Percentiles rank a stretch among this genome's conserved stretches.
Evolutionary conservation across 1,140 invertebrate species (phyloP).

Genomic region (Charaxes varanes): DNA sequence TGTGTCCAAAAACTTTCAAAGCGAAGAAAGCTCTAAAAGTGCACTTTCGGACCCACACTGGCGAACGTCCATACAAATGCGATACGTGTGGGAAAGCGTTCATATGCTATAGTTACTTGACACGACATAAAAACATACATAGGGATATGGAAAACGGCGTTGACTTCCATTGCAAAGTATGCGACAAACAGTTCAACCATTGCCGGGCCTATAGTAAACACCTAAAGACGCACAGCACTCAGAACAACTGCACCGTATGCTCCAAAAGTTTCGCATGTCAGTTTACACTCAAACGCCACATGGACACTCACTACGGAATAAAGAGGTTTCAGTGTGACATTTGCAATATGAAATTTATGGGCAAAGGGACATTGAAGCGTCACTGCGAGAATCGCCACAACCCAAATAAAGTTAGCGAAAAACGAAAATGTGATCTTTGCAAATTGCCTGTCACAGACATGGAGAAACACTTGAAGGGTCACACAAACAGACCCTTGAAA

Average conservation of each 20-base stretch:
- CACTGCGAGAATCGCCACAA: conserved; percentile 3
- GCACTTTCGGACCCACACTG: conserved; percentile 7
- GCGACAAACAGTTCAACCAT: background rate
- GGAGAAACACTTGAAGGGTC: conserved; percentile 14
- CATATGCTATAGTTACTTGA: background rate
- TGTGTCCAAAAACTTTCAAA: conserved; percentile 5
- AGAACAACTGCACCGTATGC: conserved; percentile 89
- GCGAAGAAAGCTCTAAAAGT: background rate
- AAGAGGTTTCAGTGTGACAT: conserved; percentile 1
- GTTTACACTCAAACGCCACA: conserved; percentile 2
- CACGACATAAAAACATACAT: background rate
- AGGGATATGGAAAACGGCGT: background rate
- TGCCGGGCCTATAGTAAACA: background rate
- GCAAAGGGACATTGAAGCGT: background rate
- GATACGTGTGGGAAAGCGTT: conserved; percentile 7
- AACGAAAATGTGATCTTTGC: conserved; percentile 9
- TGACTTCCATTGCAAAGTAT: background rate
- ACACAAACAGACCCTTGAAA: background rate
- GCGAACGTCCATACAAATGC: conserved; percentile 7
- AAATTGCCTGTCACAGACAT: conserved; percentile 5
- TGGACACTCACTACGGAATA: background rate
- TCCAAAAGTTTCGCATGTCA: conserved; percentile 75
- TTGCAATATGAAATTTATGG: conserved; percentile 1
- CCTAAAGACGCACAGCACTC: conserved; percentile 28
- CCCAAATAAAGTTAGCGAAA: background rate